These are phyloP conservation scores for Zenarchopterus dispar DNA, from an alignment of 2,797 vertebrate genomes.

Conservation along the genomic window DNA sequence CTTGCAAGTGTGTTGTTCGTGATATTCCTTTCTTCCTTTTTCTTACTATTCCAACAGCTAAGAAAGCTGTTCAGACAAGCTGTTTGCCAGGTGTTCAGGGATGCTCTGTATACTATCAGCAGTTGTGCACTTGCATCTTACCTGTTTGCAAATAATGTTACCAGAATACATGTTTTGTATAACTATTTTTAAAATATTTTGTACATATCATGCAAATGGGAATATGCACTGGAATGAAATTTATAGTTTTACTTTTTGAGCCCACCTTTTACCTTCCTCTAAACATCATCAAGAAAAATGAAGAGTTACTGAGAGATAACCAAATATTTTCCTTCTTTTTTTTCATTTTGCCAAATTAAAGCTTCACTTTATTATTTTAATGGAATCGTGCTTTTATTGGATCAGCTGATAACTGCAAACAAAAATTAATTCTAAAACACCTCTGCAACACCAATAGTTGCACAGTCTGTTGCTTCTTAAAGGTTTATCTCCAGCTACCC, in stretches of 20 bases:
- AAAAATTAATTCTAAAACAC: slow-evolving; percentile 31
- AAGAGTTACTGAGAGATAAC: not conserved
- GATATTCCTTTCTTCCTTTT: no score
- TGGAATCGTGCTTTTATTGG: slow-evolving; percentile 18
- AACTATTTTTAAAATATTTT: not conserved
- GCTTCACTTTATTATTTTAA: slow-evolving; percentile 20
- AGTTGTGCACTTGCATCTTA: no score
- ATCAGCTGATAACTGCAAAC: slow-evolving; percentile 45
- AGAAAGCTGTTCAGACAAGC: no score
- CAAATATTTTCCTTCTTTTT: slow-evolving; percentile 2
- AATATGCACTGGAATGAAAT: not conserved
- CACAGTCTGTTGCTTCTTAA: slow-evolving; percentile 53
- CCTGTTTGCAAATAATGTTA: no score
- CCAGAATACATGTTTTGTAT: not conserved
- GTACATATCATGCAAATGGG: not conserved
- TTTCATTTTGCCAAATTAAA: slow-evolving; percentile 13
- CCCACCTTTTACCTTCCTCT: not conserved
- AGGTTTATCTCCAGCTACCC: slow-evolving; percentile 63
- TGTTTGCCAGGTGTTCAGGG: no score
- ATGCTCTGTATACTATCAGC: no score
- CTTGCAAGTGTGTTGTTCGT: no score
- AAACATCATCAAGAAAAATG: slow-evolving; percentile 12
- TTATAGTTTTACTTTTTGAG: not conserved
- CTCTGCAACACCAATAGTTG: slow-evolving; percentile 34
- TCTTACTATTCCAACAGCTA: no score